These are phyloP conservation scores for Coptodon rendalli DNA, from an alignment of 2,113 vertebrate genomes.

Conservation along the genomic window DNA sequence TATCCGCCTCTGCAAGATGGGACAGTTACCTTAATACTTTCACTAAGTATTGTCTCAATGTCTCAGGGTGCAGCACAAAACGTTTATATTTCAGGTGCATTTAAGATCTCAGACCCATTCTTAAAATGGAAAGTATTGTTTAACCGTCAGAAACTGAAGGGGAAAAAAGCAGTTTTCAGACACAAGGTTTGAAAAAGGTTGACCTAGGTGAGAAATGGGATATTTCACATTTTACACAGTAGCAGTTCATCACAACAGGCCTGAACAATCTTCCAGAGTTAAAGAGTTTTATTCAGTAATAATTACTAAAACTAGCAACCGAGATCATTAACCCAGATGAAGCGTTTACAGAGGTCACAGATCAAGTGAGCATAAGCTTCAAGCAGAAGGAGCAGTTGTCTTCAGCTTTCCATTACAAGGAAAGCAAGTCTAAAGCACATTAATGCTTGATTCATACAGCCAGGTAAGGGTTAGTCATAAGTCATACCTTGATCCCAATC, in stretches of 20 bases:
- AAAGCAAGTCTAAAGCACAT: not conserved
- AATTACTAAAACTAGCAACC: not conserved
- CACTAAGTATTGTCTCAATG: not conserved
- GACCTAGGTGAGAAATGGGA: not conserved
- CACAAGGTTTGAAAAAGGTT: not conserved
- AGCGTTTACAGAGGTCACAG: not conserved
- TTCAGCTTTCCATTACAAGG: not conserved
- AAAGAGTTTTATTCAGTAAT: not conserved
- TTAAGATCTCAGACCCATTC: not conserved
- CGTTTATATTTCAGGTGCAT: not conserved
- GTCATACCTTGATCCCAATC: conserved; percentile 66
- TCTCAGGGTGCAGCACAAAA: not conserved
- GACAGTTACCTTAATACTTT: not conserved
- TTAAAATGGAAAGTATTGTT: not conserved
- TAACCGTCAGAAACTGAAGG: not conserved
- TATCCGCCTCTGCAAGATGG: conserved; percentile 49
- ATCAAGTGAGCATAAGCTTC: not conserved
- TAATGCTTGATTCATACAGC: not conserved
- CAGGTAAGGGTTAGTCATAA: not conserved
- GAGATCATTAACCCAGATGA: not conserved
- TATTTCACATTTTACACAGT: not conserved
- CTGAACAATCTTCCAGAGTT: not conserved
- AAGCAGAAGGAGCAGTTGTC: not conserved
- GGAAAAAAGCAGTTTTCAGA: not conserved
- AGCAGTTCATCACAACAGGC: not conserved